Evolutionary conservation across 2,797 vertebrate genomes (phyloP).

Genomic region (Macropodus opercularis): DNA sequence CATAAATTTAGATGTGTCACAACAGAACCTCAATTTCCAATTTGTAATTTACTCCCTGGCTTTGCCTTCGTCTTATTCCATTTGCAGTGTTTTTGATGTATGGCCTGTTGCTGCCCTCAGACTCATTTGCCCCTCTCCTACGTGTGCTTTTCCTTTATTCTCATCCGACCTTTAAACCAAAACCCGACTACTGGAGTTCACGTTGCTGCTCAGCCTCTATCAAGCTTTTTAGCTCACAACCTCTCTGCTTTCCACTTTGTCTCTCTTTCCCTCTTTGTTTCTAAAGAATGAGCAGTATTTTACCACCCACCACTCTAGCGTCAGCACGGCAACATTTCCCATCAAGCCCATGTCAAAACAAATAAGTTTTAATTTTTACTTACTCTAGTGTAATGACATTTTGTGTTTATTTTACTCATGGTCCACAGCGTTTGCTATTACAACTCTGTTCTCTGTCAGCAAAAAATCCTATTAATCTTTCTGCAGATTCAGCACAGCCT

Average conservation of each 20-base stretch:
- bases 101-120: slow-evolving; percentile 6
- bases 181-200: slow-evolving; percentile 2
- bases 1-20: slow-evolving; percentile 26
- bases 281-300: slow-evolving; percentile 32
- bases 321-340: slow-evolving; percentile 53
- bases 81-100: slow-evolving; percentile 35
- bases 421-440: slow-evolving; percentile 63
- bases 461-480: slow-evolving; percentile 66
- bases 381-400: slow-evolving; percentile 61
- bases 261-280: slow-evolving; percentile 12
- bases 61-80: slow-evolving; percentile 8
- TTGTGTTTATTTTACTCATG: slow-evolving; percentile 64
- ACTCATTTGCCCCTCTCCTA: slow-evolving; percentile 24
- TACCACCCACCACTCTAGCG: slow-evolving; percentile 36
- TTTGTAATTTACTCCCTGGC: slow-evolving; percentile 23
- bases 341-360: slow-evolving; percentile 50
- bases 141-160: slow-evolving; percentile 2
- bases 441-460: slow-evolving; percentile 65
- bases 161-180: slow-evolving; percentile 23
- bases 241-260: neutral
- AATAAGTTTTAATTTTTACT: slow-evolving; percentile 66
- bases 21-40: slow-evolving; percentile 23
- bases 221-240: slow-evolving; percentile 10
- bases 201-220: slow-evolving; percentile 12
- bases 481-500: slow-evolving; percentile 60